Base-by-base conservation (phyloP, 2,888 invertebrate species). In the Spilarctia lutea region DNA sequence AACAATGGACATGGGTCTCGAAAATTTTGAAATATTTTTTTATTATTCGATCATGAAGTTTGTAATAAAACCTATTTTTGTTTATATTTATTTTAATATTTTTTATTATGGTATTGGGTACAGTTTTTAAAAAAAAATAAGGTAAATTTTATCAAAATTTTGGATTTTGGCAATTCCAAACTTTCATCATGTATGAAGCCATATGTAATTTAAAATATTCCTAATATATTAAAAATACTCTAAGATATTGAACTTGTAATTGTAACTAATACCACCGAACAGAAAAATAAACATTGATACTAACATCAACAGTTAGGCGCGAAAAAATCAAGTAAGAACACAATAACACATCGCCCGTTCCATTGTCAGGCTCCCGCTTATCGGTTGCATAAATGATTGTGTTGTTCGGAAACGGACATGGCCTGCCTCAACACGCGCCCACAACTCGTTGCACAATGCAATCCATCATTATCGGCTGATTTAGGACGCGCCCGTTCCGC, bases 341-440 rank as follows among this genome's bases (percentile, higher is more conserved):
- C 63, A 73, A 66, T n/a, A 75, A 72, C 74, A 69, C 74, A 63
- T 74, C 70, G 56, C 52, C 70, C 56, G 65, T 71, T 68, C 68
- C 68, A 77, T 75, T 80, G 85, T 76, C 81, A 76, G 75, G 3
- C 65, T 39, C 74, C 74, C 63, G 72, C 33, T 83, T 91, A 91
- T 90, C 90, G 81, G 88, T 94, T 92, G 91, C 91, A 93, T 92
- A 93, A 92, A 88, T 83, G 87, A 87, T 90, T 89, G 89, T 88
- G 81, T 89, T 73, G 81, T 87, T 91, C 92, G 94, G 94, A 94
- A 94, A 88, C 94, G 93, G 93, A 93, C 94, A 93, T 93, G 93
- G 89, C 92, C 94, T 94, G 93, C 93, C 94, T 84, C 91, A 94
- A 94, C 89, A 82, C 77, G 79, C 92, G 90, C 91, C 91, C 91